Evolutionary conservation across 2,888 invertebrate species (phyloP).

Genomic region (Branchellion lobata): DNA sequence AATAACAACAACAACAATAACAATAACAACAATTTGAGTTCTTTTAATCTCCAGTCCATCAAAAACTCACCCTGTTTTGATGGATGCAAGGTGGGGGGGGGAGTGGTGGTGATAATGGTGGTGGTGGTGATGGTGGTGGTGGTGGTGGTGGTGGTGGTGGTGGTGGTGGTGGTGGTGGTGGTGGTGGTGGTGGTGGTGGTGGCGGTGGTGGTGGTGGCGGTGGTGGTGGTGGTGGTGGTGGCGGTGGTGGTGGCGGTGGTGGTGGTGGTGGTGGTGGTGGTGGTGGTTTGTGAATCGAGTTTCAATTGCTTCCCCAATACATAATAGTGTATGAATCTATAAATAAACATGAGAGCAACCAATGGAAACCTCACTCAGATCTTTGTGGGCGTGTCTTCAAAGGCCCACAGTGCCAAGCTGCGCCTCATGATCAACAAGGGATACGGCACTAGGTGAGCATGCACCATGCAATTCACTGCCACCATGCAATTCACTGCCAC

Average conservation of each 20-base stretch:
- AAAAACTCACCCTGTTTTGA: neutral
- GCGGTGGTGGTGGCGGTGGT: too few species aligned
- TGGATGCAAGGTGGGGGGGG: slow-evolving; percentile 12
- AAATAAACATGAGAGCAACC: neutral
- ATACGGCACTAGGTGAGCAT: slow-evolving; percentile 73
- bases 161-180: neutral
- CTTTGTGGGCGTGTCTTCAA: slow-evolving; percentile 71
- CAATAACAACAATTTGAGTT: neutral
- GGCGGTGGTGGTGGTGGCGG: neutral
- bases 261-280: too few species aligned
- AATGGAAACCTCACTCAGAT: slow-evolving; percentile 64
- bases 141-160: neutral
- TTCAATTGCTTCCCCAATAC: too few species aligned
- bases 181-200: neutral
- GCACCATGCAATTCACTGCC: neutral
- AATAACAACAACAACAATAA: slow-evolving; percentile 1
- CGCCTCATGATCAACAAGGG: slow-evolving; percentile 72
- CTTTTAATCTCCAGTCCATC: neutral
- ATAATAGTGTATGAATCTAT: too few species aligned
- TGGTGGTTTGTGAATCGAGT: too few species aligned
- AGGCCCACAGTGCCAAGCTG: slow-evolving; percentile 70
- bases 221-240: neutral
- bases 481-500: too few species aligned
- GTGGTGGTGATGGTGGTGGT: neutral
- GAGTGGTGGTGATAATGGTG: too few species aligned